Evolutionary conservation across 2,888 invertebrate genomes (phyloP).

Genomic region (Eupeodes luniger): DNA sequence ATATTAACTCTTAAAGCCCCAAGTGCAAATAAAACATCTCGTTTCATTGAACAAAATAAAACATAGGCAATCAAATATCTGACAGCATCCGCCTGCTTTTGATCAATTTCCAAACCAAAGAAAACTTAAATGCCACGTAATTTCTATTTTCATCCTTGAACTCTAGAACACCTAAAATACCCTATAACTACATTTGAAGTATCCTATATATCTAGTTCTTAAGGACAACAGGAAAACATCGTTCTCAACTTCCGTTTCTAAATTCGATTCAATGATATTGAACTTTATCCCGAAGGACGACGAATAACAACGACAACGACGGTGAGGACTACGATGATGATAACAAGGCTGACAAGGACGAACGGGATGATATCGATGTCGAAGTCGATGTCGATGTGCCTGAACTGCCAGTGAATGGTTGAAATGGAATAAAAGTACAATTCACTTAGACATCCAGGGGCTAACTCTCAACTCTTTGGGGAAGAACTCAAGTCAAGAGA

Average conservation of each 20-base stretch:
- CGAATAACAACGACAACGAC: neutral
- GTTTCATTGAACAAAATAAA: constrained; percentile 32
- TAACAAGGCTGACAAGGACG: constrained; percentile 9
- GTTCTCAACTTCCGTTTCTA: constrained; percentile 46
- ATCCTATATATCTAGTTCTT: neutral
- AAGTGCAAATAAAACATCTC: constrained; percentile 33
- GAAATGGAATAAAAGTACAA: constrained; percentile 47
- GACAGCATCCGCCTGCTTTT: constrained; percentile 67
- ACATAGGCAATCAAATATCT: constrained; percentile 65
- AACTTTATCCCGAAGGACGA: constrained; percentile 61
- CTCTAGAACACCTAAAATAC: neutral
- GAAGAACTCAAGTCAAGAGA: constrained; percentile 4
- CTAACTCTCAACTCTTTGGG: neutral
- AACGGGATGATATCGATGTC: neutral
- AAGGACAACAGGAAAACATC: constrained; percentile 45
- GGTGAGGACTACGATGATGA: constrained; percentile 17
- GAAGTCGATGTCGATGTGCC: neutral
- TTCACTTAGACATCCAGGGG: constrained; percentile 50
- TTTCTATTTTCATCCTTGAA: constrained; percentile 33
- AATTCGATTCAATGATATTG: constrained; percentile 64
- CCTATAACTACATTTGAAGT: neutral
- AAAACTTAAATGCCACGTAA: constrained; percentile 61
- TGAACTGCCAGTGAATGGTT: constrained; percentile 18
- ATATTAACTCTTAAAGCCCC: neutral
- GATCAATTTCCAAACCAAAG: constrained; percentile 66